phyloP scores from a whole-genome alignment of 2,888 invertebrate genomes.

The Aphrophora alni region DNA sequence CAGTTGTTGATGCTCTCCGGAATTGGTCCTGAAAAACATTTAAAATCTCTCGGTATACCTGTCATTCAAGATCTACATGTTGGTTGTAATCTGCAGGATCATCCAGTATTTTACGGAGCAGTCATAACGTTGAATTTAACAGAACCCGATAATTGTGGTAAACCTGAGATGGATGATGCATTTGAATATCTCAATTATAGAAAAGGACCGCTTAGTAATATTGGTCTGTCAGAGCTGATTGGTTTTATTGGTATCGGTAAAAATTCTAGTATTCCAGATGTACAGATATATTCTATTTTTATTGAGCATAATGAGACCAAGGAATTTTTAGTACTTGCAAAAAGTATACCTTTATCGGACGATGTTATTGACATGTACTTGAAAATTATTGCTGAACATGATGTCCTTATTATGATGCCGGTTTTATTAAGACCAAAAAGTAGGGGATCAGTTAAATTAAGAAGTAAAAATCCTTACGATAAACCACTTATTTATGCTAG shows the following conservation, averaged over 20 bases:
- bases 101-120: constrained; percentile 34
- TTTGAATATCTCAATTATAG: constrained; percentile 43
- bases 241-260: constrained; percentile 37
- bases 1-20: constrained; percentile 85
- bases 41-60: constrained; percentile 61
- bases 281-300: background rate
- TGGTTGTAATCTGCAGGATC: constrained; percentile 63
- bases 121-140: background rate
- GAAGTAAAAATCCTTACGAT: constrained; percentile 38
- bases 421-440: constrained; percentile 43
- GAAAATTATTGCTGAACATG: constrained; percentile 36
- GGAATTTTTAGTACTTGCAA: background rate
- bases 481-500: constrained; percentile 41
- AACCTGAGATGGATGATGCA: constrained; percentile 24
- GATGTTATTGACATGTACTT: constrained; percentile 15
- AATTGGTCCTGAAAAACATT: constrained; percentile 66
- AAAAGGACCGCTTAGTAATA: constrained; percentile 37
- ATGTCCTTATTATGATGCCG: constrained; percentile 41
- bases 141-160: background rate
- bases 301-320: background rate
- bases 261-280: background rate
- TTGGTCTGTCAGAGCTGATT: constrained; percentile 39
- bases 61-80: constrained; percentile 65
- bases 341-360: constrained; percentile 7
- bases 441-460: constrained; percentile 41